phyloP scores from a whole-genome alignment of 2,888 invertebrate genomes.

The Eupsilia transversa region DNA sequence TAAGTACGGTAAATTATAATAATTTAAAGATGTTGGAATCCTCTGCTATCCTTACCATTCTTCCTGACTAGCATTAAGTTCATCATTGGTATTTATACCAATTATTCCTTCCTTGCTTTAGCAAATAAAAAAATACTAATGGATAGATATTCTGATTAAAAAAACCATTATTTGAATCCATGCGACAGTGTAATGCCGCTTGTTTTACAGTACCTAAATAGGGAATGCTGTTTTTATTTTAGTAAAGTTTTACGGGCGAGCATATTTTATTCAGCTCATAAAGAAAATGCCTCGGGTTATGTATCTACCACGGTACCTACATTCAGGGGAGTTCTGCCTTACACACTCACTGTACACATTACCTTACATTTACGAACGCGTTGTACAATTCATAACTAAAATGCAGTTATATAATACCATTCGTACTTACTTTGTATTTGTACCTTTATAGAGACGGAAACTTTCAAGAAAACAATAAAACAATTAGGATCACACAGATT shows the following conservation, averaged over 20 bases:
- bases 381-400: background rate
- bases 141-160: background rate
- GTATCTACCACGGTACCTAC: background rate
- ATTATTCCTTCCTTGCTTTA: no score
- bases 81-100: no score
- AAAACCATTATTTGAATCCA: constrained; percentile 2
- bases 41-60: no score
- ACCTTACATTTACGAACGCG: background rate
- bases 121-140: background rate
- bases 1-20: constrained; percentile 6
- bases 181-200: background rate
- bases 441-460: background rate
- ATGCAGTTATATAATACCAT: no score
- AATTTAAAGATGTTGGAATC: no score
- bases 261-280: background rate
- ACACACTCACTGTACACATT: no score
- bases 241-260: background rate
- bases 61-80: no score
- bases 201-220: constrained; percentile 1
- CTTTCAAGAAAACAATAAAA: background rate
- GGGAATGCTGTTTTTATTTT: background rate
- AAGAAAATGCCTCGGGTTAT: background rate
- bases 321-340: background rate
- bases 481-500: constrained; percentile 33
- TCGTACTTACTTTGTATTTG: no score